A percentile compares a stretch with the other conserved stretches of the same genome.
Evolutionary conservation across 1,140 invertebrate species (phyloP).

Genomic region (Diploscapter pachys): DNA sequence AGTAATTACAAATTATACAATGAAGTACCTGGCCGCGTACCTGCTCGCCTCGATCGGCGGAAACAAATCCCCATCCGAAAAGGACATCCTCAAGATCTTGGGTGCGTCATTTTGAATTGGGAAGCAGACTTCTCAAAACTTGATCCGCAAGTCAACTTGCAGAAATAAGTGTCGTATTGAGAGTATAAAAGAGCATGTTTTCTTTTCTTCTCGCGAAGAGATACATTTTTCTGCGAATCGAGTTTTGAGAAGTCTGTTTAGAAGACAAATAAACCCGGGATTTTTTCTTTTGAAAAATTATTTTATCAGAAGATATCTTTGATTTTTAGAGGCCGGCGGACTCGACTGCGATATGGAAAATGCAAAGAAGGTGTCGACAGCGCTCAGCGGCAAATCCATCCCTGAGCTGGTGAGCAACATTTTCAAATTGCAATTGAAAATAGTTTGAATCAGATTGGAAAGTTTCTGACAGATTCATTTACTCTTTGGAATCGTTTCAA

Average conservation of each 20-base stretch:
- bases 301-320: slow-evolving; percentile 6
- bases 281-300: slow-evolving; percentile 1
- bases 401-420: slow-evolving; percentile 39
- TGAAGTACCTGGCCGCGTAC: slow-evolving; percentile 66
- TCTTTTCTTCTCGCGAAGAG: not conserved
- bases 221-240: not conserved
- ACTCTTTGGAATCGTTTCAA: too few relatives aligned
- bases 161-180: not conserved
- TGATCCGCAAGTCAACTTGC: not conserved
- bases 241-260: too few relatives aligned
- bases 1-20: slow-evolving; percentile 36
- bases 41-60: slow-evolving; percentile 63
- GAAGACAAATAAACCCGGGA: slow-evolving; percentile 1
- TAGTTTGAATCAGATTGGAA: too few relatives aligned
- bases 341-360: slow-evolving; percentile 53
- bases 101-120: slow-evolving; percentile 39
- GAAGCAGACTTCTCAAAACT: not conserved
- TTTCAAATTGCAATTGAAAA: too few relatives aligned
- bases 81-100: slow-evolving; percentile 63
- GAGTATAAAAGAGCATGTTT: not conserved
- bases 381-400: slow-evolving; percentile 52
- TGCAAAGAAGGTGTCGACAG: slow-evolving; percentile 50
- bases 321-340: slow-evolving; percentile 46
- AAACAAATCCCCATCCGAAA: slow-evolving; percentile 57
- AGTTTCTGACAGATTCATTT: too few relatives aligned